Percentiles rank a stretch among this genome's conserved stretches.
These are phyloP conservation scores for Cyclophora punctaria DNA, from an alignment of 2,888 invertebrate genomes.

Conservation along the genomic window DNA sequence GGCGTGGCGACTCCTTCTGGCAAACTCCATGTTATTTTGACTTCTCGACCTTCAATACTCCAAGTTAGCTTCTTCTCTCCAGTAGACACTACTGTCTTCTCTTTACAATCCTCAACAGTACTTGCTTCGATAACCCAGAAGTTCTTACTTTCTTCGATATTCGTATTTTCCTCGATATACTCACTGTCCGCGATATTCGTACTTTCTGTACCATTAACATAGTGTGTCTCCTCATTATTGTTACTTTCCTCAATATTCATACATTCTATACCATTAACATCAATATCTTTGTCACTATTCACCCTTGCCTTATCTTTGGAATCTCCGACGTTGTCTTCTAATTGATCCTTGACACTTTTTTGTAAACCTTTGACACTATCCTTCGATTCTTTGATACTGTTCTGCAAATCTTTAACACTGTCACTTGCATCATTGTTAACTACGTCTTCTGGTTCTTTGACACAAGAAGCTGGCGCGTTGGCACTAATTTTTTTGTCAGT, in stretches of 20 bases:
- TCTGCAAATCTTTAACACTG: no score
- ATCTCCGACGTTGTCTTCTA: constrained; percentile 18
- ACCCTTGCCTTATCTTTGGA: not conserved
- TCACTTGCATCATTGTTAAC: no score
- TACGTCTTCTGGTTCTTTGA: no score
- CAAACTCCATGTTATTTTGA: constrained; percentile 64
- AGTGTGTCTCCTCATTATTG: no score
- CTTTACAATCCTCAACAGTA: constrained; percentile 18
- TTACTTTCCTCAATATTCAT: no score
- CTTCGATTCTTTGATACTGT: no score
- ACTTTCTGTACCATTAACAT: no score
- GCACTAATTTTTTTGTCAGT: constrained; percentile 35
- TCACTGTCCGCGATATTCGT: no score
- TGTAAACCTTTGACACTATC: no score
- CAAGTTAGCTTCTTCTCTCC: constrained; percentile 39
- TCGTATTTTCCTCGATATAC: no score
- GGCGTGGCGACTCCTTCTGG: constrained; percentile 46
- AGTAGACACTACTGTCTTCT: constrained; percentile 17
- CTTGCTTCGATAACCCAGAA: constrained; percentile 6
- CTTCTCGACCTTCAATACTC: constrained; percentile 55
- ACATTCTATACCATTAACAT: constrained; percentile 13
- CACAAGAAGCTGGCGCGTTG: constrained; percentile 26
- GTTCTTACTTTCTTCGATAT: no score
- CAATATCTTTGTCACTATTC: constrained; percentile 41
- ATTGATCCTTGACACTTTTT: no score